Conservation (phyloP, 2,888 invertebrate species). For the Penaeus monodon region DNA sequence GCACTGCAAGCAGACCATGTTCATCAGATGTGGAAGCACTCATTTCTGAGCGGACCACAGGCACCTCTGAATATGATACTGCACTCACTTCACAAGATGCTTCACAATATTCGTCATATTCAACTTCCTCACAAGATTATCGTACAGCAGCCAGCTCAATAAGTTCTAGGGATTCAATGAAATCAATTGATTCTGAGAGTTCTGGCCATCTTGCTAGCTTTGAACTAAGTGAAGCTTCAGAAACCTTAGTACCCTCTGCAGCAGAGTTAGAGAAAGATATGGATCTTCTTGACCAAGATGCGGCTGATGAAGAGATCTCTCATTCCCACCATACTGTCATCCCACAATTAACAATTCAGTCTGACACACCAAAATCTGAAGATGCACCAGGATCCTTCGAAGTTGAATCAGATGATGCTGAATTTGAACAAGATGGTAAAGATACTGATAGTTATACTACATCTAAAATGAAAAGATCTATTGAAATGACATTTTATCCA, state of each 20-base stretch:
- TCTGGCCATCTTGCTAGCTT: slow-evolving; percentile 90
- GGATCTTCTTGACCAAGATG: slow-evolving; percentile 63
- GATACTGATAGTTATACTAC: slow-evolving; percentile 67
- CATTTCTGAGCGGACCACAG: slow-evolving; percentile 72
- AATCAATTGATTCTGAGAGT: slow-evolving; percentile 88
- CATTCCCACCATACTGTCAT: slow-evolving; percentile 46
- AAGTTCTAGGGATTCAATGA: slow-evolving; percentile 90
- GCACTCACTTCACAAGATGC: slow-evolving; percentile 84
- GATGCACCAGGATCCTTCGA: slow-evolving; percentile 62
- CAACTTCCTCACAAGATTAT: slow-evolving; percentile 86
- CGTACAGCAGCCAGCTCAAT: slow-evolving; percentile 88
- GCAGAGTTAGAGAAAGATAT: slow-evolving; percentile 80
- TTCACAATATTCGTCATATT: slow-evolving; percentile 72
- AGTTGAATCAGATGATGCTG: slow-evolving; percentile 64
- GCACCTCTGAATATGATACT: slow-evolving; percentile 85
- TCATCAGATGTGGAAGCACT: slow-evolving; percentile 90
- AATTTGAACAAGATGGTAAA: slow-evolving; percentile 69
- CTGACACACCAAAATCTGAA: slow-evolving; percentile 63
- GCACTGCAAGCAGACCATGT: slow-evolving; percentile 81
- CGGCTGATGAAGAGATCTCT: slow-evolving; percentile 54
- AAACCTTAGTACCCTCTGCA: slow-evolving; percentile 91
- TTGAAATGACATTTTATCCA: slow-evolving; percentile 89
- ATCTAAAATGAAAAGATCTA: slow-evolving; percentile 86
- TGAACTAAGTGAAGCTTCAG: slow-evolving; percentile 89
- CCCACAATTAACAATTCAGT: slow-evolving; percentile 62